phyloP scores from a whole-genome alignment of 2,888 invertebrate genomes.

The Lasioglossum figueresi region DNA sequence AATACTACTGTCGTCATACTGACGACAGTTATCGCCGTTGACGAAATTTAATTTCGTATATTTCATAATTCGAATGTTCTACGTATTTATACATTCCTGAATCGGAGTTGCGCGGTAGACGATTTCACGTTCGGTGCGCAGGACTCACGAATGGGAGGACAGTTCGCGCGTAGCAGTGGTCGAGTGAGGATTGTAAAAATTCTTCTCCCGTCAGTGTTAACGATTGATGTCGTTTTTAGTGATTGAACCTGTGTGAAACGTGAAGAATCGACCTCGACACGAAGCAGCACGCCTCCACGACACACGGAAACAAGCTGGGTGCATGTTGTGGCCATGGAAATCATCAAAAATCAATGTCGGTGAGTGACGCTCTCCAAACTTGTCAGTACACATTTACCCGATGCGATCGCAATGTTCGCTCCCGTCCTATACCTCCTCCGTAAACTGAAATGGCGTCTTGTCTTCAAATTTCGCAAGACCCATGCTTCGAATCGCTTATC shows the following conservation, averaged over 20 bases:
- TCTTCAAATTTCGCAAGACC: neutral
- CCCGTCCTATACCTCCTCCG: neutral
- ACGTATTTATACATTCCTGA: neutral
- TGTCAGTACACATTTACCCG: neutral
- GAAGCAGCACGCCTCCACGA: slow-evolving; percentile 10
- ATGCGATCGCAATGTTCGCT: neutral
- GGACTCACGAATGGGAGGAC: neutral
- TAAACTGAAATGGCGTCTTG: neutral
- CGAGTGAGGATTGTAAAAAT: neutral
- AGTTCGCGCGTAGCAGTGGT: slow-evolving; percentile 37
- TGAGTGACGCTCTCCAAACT: slow-evolving; percentile 30
- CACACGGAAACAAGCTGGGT: slow-evolving; percentile 5
- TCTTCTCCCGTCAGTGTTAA: neutral
- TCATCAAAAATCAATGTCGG: slow-evolving; percentile 18
- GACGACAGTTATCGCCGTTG: neutral
- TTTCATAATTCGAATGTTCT: neutral
- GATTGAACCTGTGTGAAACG: slow-evolving; percentile 21
- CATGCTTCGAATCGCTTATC: neutral
- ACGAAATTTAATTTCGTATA: neutral
- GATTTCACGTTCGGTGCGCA: neutral
- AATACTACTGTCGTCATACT: neutral
- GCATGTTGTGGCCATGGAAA: slow-evolving; percentile 44
- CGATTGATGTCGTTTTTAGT: slow-evolving; percentile 8
- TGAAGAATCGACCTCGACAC: neutral
- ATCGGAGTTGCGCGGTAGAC: neutral